These are phyloP conservation scores for Drosophila eugracilis DNA, from an alignment of 1,140 invertebrate species.

Conservation along the genomic window DNA sequence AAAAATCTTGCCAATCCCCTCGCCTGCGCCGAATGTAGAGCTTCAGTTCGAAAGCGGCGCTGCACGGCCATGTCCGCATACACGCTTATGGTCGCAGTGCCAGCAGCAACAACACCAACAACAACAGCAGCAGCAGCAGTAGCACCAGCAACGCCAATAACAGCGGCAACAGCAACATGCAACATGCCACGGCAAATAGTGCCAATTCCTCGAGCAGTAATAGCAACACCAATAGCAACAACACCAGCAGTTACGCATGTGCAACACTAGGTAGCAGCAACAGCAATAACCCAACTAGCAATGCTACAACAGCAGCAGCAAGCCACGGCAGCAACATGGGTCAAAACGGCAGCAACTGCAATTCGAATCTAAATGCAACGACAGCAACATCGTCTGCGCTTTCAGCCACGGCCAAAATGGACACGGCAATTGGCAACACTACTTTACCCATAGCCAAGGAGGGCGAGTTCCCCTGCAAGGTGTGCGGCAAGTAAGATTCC, in stretches of 20 bases:
- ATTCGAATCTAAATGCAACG: conserved; percentile 16
- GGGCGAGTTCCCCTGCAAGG: conserved; percentile 95
- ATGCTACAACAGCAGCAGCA: conserved; percentile 29
- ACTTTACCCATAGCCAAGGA: conserved; percentile 61
- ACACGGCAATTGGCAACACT: conserved; percentile 13
- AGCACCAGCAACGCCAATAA: too few relatives aligned
- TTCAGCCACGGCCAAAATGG: conserved; percentile 25
- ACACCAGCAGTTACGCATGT: conserved; percentile 41
- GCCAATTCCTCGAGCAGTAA: conserved; percentile 10
- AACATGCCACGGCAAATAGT: conserved; percentile 50
- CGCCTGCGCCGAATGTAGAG: conserved; percentile 87
- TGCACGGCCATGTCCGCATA: conserved; percentile 91
- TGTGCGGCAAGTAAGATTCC: conserved; percentile 98
- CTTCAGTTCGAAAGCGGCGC: conserved; percentile 92
- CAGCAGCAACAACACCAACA: conserved; percentile 58
- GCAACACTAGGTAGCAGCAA: conserved; percentile 13
- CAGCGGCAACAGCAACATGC: conserved; percentile 42
- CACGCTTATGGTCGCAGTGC: conserved; percentile 85
- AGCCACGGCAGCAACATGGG: conserved; percentile 21
- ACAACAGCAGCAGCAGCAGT: conserved; percentile 43
- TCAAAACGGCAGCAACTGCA: conserved; percentile 20
- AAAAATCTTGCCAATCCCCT: conserved; percentile 12
- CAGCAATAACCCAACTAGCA: conserved; percentile 27
- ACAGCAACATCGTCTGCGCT: conserved; percentile 3
- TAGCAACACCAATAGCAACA: conserved; percentile 24